Conservation (phyloP, 2,113 vertebrate genomes). For the Castor canadensis region DNA sequence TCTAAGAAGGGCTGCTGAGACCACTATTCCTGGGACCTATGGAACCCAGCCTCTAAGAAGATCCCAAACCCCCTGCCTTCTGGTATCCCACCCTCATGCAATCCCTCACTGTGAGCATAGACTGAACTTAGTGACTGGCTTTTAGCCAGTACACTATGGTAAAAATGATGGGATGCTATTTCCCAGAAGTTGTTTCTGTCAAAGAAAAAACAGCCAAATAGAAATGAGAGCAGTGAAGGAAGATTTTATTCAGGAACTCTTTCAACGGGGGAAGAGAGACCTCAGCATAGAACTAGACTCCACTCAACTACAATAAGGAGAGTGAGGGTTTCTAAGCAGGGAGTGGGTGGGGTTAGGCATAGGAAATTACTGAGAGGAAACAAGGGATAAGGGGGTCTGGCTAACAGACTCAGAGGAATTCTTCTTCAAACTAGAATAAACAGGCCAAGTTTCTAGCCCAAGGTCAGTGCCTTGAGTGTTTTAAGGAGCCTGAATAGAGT, state of each 20-base stretch:
- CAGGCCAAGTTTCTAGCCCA: background rate
- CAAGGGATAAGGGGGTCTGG: background rate
- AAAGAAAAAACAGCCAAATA: background rate
- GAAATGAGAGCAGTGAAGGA: background rate
- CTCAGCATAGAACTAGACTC: background rate
- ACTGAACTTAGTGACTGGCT: background rate
- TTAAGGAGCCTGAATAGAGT: background rate
- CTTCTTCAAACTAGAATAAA: background rate
- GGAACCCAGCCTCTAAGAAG: background rate
- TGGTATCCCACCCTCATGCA: too few relatives aligned
- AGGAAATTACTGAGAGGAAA: background rate
- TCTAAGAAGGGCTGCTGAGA: background rate
- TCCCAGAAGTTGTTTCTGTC: background rate
- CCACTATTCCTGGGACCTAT: background rate
- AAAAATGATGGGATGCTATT: background rate
- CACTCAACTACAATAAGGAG: background rate
- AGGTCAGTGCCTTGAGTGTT: background rate
- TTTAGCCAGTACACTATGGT: background rate
- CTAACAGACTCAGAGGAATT: background rate
- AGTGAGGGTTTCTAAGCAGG: background rate
- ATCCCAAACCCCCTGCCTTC: too few relatives aligned
- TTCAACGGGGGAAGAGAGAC: background rate
- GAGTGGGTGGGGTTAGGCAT: background rate
- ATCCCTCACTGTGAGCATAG: background rate
- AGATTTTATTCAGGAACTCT: background rate